Percentiles rank a stretch among this genome's conserved stretches.
These are phyloP conservation scores for Hyla sarda DNA, from an alignment of 2,113 vertebrate species.

Conservation along the genomic window DNA sequence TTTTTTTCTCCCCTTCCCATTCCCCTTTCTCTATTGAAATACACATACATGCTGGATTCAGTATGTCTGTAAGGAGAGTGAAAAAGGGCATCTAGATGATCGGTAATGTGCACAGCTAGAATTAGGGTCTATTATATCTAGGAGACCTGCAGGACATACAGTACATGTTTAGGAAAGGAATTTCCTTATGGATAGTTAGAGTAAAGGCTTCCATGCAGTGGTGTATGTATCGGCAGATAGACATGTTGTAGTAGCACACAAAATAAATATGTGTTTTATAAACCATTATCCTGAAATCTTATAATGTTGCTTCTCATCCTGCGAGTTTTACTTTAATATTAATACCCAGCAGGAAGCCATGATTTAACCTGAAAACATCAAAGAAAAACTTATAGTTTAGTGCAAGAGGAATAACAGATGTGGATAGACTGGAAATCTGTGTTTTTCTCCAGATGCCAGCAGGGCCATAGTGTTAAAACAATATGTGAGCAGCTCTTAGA, in stretches of 20 bases:
- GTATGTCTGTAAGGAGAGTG: background rate
- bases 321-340: no score
- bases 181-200: background rate
- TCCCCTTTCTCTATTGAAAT: no score
- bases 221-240: background rate
- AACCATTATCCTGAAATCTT: no score
- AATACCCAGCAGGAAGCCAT: no score
- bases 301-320: no score
- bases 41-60: no score
- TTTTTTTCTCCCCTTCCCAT: no score
- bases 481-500: no score
- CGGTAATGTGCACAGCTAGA: background rate
- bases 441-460: no score
- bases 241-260: background rate
- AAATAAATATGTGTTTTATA: background rate
- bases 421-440: background rate
- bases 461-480: no score
- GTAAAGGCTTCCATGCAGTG: background rate
- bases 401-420: background rate
- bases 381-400: background rate
- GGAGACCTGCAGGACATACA: background rate
- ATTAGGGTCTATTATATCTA: background rate
- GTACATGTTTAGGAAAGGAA: background rate
- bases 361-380: background rate
- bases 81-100: background rate